These are phyloP conservation scores for Galeruca laticollis DNA, from an alignment of 2,888 invertebrate genomes.

Conservation along the genomic window DNA sequence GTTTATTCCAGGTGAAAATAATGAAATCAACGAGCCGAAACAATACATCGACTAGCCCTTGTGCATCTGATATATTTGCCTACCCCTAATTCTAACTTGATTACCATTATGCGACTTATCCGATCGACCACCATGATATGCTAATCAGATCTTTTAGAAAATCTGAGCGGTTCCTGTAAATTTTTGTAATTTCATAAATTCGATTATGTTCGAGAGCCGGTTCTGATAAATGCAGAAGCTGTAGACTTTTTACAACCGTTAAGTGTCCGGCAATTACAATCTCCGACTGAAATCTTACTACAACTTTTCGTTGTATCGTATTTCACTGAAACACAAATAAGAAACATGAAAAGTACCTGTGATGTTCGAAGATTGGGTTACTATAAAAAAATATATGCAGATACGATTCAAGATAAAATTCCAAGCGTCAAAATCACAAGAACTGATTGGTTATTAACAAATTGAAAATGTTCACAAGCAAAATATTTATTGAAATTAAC, in stretches of 20 bases:
- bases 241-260: constrained; percentile 36
- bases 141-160: background rate
- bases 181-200: no score
- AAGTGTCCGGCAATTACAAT: constrained; percentile 44
- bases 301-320: constrained; percentile 44
- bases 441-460: no score
- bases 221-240: constrained; percentile 44
- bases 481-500: no score
- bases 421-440: no score
- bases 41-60: constrained; percentile 55
- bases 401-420: constrained; percentile 25
- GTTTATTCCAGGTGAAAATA: constrained; percentile 66
- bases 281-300: constrained; percentile 44
- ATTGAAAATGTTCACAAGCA: no score
- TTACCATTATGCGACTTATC: constrained; percentile 37
- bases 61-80: constrained; percentile 37
- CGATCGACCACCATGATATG: constrained; percentile 7
- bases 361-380: constrained; percentile 43
- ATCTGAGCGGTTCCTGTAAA: background rate
- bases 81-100: constrained; percentile 43
- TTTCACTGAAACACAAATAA: constrained; percentile 46
- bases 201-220: no score
- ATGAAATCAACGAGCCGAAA: constrained; percentile 66
- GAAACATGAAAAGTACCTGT: constrained; percentile 32
- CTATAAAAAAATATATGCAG: constrained; percentile 29